Base-by-base conservation (phyloP, 37 sponge, comb jelly and placozoan genomes). In the Beroe ovata region DNA sequence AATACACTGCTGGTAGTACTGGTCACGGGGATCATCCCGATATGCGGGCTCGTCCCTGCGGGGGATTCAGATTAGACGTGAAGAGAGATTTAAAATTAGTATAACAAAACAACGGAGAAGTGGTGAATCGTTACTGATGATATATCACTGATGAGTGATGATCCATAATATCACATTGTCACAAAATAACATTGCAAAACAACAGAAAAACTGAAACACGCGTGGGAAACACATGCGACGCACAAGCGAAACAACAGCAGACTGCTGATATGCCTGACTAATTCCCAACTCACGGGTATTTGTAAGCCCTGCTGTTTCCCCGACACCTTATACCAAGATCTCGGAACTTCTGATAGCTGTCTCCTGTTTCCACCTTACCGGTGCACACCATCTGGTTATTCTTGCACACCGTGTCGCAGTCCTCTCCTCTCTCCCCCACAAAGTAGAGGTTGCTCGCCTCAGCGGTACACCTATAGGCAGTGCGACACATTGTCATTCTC, bases 301-400 rank as follows among this genome's bases (percentile, higher is more conserved):
- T 23, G 26, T 62, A 62, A 62, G 84, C 36, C 33, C 54, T 11
- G 54, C 22, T 77, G 84, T 77, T 77, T 6, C 22, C 38, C 18
- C 38, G 29, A 36, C 84, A 77, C 4, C 28, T 14, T 19, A 40
- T 42, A 1, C 84, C 84, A 4, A 77, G 84, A 30, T 77, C 54
- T 21, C 38, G 29, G 38, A 77, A 77, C 47, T 32, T 6, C 14
- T 38, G 36, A 20, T 32, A n/a, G 22, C 41, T 77, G 71, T 71
- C 34, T 6, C 41, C 28, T 16, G 84, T 38, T 2, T 21, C 47
- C 41, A 77, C 54, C 47, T 71, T 71, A 3, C 84, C 84, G 25
- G 84, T 77, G 21, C 84, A 77, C 38, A 77, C 8, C 47, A 77
- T 33, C 84, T 42, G 84, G 84, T 77, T 77, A 35, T 38, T 40